phyloP scores from a whole-genome alignment of 2,888 invertebrate species.

The Drosophila rellima region DNA sequence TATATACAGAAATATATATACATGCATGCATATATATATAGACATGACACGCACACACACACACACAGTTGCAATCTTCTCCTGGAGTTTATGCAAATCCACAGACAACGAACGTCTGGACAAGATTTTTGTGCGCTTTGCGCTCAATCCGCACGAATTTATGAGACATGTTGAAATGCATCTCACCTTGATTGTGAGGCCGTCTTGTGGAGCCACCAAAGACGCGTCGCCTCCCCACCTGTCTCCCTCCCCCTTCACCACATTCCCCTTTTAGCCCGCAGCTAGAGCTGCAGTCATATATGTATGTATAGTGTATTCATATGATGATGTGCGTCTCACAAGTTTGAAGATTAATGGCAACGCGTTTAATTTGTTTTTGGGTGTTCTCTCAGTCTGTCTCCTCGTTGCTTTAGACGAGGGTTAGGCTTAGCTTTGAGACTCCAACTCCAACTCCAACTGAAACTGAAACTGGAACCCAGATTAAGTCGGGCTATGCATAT shows the following conservation, averaged over 20 bases:
- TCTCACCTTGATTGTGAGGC: conserved; percentile 83
- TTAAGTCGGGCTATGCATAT: conserved; percentile 24
- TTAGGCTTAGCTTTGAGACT: conserved; percentile 7
- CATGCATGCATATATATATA: conserved; percentile 14
- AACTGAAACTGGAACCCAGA: conserved; percentile 5
- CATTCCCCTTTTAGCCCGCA: conserved; percentile 6
- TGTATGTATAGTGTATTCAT: conserved; percentile 2
- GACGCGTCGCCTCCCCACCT: conserved; percentile 27
- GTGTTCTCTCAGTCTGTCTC: conserved; percentile 59
- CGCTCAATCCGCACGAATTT: conserved; percentile 82
- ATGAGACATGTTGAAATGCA: conserved; percentile 85
- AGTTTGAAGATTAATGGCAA: conserved; percentile 79
- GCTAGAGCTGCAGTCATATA: conserved; percentile 1
- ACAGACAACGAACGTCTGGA: conserved; percentile 43
- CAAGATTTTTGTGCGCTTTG: conserved; percentile 68
- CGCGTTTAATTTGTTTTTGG: conserved; percentile 82
- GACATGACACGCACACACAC: conserved; percentile 16
- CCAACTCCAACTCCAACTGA: background rate
- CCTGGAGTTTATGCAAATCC: conserved; percentile 68
- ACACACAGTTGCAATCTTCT: conserved; percentile 32
- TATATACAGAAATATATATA: conserved; percentile 16
- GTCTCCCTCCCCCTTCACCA: background rate
- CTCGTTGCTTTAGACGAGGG: conserved; percentile 12
- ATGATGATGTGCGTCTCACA: conserved; percentile 53
- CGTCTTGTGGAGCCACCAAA: conserved; percentile 59